Evolutionary conservation across 92 coral and sea anemone genomes (phyloP).

Genomic region (Phenganax marumi): DNA sequence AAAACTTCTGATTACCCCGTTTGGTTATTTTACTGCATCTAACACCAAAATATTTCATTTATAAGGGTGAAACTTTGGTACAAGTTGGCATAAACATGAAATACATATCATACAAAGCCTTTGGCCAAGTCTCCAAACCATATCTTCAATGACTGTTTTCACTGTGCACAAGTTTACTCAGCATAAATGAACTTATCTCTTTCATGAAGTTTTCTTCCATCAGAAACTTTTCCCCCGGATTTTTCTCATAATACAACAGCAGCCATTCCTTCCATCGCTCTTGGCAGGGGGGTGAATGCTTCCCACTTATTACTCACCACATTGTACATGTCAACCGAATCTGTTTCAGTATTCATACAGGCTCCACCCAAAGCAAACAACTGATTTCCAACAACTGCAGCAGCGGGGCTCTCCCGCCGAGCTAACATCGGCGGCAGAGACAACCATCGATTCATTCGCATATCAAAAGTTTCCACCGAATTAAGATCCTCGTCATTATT

Average conservation of each 20-base stretch:
- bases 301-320: constrained; percentile 88
- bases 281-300: constrained; percentile 68
- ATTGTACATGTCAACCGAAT: constrained; percentile 76
- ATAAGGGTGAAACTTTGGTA: too few relatives aligned
- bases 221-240: neutral
- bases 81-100: too few relatives aligned
- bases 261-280: constrained; percentile 96
- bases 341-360: constrained; percentile 83
- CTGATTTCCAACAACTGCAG: constrained; percentile 74
- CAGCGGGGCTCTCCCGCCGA: constrained; percentile 93
- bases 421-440: constrained; percentile 79
- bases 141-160: too few relatives aligned
- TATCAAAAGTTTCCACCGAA: constrained; percentile 92
- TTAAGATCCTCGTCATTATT: constrained; percentile 96
- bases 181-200: too few relatives aligned
- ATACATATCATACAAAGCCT: too few relatives aligned
- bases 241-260: constrained; percentile 68
- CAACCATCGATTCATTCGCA: constrained; percentile 94
- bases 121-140: too few relatives aligned
- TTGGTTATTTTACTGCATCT: too few relatives aligned
- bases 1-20: too few relatives aligned
- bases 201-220: neutral
- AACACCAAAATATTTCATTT: too few relatives aligned
- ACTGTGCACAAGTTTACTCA: too few relatives aligned
- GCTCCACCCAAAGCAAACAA: constrained; percentile 92